These are phyloP conservation scores for Enchytraeus crypticus DNA, from an alignment of 2,888 invertebrate genomes.

Conservation along the genomic window DNA sequence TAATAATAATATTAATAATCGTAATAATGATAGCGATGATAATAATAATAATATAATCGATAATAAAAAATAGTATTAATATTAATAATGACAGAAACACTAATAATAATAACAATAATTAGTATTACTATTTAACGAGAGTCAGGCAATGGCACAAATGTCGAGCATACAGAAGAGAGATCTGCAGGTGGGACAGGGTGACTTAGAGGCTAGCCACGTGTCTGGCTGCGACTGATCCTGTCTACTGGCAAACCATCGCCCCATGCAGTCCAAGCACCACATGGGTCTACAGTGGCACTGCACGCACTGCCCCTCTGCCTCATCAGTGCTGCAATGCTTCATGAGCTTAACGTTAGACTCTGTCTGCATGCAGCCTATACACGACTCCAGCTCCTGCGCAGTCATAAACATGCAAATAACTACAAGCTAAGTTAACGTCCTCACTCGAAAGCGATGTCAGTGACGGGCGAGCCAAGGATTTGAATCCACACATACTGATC, in stretches of 20 bases:
- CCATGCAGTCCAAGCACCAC: constrained; percentile 71
- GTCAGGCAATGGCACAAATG: constrained; percentile 52
- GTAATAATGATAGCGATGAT: too few species aligned
- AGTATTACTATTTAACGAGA: background rate
- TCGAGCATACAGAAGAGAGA: constrained; percentile 75
- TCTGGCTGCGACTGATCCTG: constrained; percentile 61
- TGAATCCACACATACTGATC: too few species aligned
- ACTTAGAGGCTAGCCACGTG: constrained; percentile 71
- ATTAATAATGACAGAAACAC: background rate
- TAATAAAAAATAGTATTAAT: too few species aligned
- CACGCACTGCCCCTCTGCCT: constrained; percentile 50
- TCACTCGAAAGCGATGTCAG: too few species aligned
- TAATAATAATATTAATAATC: too few species aligned
- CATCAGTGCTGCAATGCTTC: constrained; percentile 56
- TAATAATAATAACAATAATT: too few species aligned
- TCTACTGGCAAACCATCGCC: constrained; percentile 66
- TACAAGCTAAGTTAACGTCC: background rate
- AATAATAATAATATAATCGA: too few species aligned
- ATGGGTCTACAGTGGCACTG: constrained; percentile 71
- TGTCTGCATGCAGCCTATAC: constrained; percentile 79
- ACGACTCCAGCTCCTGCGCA: constrained; percentile 62
- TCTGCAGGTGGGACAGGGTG: constrained; percentile 80
- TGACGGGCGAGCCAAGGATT: too few species aligned
- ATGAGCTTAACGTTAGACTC: constrained; percentile 69
- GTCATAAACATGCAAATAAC: background rate